phyloP scores from a whole-genome alignment of 2,888 invertebrate genomes.

The Blera fallax region DNA sequence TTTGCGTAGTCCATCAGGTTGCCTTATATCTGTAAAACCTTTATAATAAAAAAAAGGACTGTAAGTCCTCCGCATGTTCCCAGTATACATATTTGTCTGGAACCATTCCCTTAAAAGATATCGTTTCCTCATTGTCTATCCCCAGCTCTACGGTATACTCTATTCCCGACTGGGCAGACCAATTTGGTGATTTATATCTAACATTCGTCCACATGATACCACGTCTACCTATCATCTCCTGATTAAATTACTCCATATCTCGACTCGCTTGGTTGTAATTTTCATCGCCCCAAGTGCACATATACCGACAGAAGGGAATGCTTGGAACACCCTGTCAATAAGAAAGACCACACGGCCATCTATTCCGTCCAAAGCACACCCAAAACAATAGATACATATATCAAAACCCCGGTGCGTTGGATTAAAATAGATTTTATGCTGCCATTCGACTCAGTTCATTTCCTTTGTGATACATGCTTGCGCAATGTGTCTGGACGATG shows the following conservation, averaged over 20 bases:
- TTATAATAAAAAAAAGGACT: too few species aligned
- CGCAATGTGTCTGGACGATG: not conserved
- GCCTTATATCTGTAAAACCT: too few species aligned
- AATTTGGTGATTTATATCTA: not conserved
- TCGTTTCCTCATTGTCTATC: not conserved
- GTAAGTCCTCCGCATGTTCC: too few species aligned
- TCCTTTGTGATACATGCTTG: not conserved
- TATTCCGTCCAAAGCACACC: not conserved
- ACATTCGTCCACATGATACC: not conserved
- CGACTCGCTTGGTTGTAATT: not conserved
- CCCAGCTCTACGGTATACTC: not conserved
- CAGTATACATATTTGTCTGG: too few species aligned
- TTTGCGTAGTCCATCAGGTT: too few species aligned
- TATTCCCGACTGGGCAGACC: not conserved
- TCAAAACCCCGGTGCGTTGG: not conserved
- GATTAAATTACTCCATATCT: not conserved
- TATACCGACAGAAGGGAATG: not conserved
- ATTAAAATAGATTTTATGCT: not conserved
- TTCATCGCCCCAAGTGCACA: not conserved
- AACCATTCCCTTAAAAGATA: too few species aligned
- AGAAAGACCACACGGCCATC: not conserved
- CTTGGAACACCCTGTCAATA: not conserved
- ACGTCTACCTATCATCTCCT: not conserved
- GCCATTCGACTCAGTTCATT: not conserved
- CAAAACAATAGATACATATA: not conserved